Base-by-base conservation (phyloP, 2,113 vertebrate genomes). In the Ammodramus savannarum region DNA sequence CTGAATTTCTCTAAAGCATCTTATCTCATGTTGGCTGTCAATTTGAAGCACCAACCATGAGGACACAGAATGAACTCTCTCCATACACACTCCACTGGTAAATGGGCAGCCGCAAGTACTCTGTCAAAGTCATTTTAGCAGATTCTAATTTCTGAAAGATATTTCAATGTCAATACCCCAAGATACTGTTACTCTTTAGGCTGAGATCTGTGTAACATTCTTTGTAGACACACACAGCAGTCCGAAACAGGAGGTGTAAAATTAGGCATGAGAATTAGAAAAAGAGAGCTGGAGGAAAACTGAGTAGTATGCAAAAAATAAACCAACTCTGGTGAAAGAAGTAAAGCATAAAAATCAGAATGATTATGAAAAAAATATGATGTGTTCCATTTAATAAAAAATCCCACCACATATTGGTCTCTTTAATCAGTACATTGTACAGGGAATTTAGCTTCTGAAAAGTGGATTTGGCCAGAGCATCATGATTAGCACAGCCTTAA, bases 11-110 rank as follows among this genome's bases (percentile, higher is more conserved):
- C n/a, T 65, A 57, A 44, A 87, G 17, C 25, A 52, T 27, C 5
- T 3, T 1, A 5, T 48, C 21, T 52, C 0, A 0, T 43, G 11
- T 41, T 5, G 1, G 23, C 18, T 59, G 20, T 25, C 73, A 46
- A 76, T 12, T 39, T 4, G 3, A 75, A 75, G 13, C 39, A 82
- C 13, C 29, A 63, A 12, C 3, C 57, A 48, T 1, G 22, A 0
- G 0, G 57, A 72, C 10, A 51, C 6, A 49, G 39, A 89, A 82
- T 19, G 19, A 65, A 54, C 38, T 52, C 31, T 52, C 43, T 41
- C 27, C 41, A 66, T 38, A 62, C 6, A 83, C 11, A 27, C 32
- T 51, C 7, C 26, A 48, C 16, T 76, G 18, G 14, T 58, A 76
- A 69, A 0, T 38, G 16, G 20, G 43, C 43, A 85, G 71, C 75